A percentile compares a stretch with the other conserved stretches of the same genome.
These are phyloP conservation scores for Beroe forskalii DNA, from an alignment of 37 sponge, comb jelly and placozoan genomes.

Conservation along the genomic window DNA sequence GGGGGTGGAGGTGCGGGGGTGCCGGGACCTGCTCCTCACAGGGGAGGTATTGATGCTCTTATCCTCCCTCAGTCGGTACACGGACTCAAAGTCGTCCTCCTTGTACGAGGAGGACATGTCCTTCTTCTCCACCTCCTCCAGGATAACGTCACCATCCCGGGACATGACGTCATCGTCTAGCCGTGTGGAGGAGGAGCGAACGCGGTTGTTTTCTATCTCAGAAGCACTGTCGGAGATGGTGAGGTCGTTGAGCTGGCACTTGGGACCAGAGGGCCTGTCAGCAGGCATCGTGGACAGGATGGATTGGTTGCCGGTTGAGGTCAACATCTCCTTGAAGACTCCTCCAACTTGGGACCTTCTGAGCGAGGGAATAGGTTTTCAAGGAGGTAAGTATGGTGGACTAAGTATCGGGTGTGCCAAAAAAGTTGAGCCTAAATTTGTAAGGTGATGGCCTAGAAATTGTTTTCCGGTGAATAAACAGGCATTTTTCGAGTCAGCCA, in stretches of 20 bases:
- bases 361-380: too few relatives aligned
- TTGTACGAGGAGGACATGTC: slow-evolving; percentile 59
- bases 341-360: neutral
- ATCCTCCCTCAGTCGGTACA: slow-evolving; percentile 7
- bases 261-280: neutral
- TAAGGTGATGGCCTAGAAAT: too few relatives aligned
- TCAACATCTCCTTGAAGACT: neutral
- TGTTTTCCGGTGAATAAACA: too few relatives aligned
- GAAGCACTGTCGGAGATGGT: slow-evolving; percentile 6
- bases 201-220: slow-evolving; percentile 37
- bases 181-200: neutral
- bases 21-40: neutral
- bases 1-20: neutral
- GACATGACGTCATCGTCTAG: neutral
- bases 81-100: slow-evolving; percentile 44
- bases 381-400: too few relatives aligned
- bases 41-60: slow-evolving; percentile 51
- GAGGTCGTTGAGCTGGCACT: slow-evolving; percentile 26
- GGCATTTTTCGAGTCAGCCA: too few relatives aligned
- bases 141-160: neutral
- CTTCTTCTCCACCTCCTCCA: neutral
- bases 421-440: too few relatives aligned
- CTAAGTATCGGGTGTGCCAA: too few relatives aligned
- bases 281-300: neutral
- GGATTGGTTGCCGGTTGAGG: neutral